Evolutionary conservation across 2,113 vertebrate species (phyloP), one percentile per base, ranked within the genome.

Genomic region (Poeciliopsis retropinna): DNA sequence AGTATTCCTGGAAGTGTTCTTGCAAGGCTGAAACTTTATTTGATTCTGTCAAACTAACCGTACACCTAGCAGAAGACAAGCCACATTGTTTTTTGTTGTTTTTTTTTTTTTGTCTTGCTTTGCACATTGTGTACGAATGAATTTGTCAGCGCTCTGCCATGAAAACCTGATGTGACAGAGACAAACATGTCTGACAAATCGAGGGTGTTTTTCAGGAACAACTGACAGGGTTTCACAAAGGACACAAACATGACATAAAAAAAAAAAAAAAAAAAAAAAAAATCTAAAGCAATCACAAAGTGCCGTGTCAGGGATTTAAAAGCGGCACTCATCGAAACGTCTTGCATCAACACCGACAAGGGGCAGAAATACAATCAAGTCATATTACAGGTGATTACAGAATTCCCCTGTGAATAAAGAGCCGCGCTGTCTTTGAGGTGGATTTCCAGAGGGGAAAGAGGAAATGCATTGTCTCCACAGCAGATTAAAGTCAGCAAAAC

Each of bases 401-500:
- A 73, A 47, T 28, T 37, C 73, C 73, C 41, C 13, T 60, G 47
- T 72, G 80, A 39, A 67, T 79, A 60, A 32, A 32, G 19, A 57
- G 32, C 39, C 44, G 31, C 62, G 25, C 67, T 75, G 54, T 82
- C 69, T 78, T 61, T 82, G 75, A 78, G 82, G 81, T 72, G 74
- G 54, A 12, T 51, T 57, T 85, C 85, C 81, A 85, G 4, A 37
- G 80, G 80, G 88, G n/a, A 19, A 57, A 72, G 70, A 79, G 34
- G 39, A 81, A 82, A 85, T 79, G 77, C 79, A 87, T 72, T 84
- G 72, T 79, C 63, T 54, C 73, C 78, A 67, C 75, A 66, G 29
- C 73, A 83, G 88, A 90, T 92, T 90, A 83, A 70, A 81, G 67
- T 69, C 62, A 78, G 76, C 32, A 63, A 71, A 60, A 79, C 70